Base-by-base conservation (phyloP, 2,113 vertebrate species). In the Myxocyprinus asiaticus region DNA sequence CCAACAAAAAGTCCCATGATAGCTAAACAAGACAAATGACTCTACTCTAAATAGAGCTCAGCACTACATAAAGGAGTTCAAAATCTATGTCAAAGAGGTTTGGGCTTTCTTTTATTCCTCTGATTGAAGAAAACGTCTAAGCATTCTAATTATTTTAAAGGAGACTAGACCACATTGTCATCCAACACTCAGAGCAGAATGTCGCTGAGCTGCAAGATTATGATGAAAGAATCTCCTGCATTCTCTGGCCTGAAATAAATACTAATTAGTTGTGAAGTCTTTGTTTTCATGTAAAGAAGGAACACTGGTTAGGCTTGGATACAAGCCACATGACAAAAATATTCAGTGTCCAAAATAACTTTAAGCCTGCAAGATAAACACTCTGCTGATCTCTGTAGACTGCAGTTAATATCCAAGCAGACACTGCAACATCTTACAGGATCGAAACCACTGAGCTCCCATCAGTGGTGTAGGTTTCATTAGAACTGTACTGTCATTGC, bases 361-460 rank as follows among this genome's bases (percentile, higher is more conserved):
- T 62, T 8, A 50, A 33, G 64, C 10, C 67, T 70, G 33, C 12
- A 68, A 66, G 66, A 64, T 48, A 66, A 77, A 70, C 79, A 69
- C 56, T 81, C 63, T 44, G 58, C 22, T 22, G 55, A 53, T 59
- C 48, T 58, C 53, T 58, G 22, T 33, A 33, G 22, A 53, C 48
- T 77, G 62, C 50, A 71, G 64, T 82, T 33, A 33, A 33, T 33
- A 33, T 3, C 45, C 22, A 66, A 44, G n/a, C 65, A 44, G 44
- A 61, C 66, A 33, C 68, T 43, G 75, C 67, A 82, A 69, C 10
- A 0, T 63, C 61, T 72, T 44, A 79, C 59, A 45, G 43, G 42
- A 56, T 55, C 51, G 12, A 65, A 50, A 70, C 50, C n/a, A 55
- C 17, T 50, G 44, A 55, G 14, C 10, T 53, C 47, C 45, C 9